Conservation (phyloP, 2,888 invertebrate genomes). For the Icerya purchasi region DNA sequence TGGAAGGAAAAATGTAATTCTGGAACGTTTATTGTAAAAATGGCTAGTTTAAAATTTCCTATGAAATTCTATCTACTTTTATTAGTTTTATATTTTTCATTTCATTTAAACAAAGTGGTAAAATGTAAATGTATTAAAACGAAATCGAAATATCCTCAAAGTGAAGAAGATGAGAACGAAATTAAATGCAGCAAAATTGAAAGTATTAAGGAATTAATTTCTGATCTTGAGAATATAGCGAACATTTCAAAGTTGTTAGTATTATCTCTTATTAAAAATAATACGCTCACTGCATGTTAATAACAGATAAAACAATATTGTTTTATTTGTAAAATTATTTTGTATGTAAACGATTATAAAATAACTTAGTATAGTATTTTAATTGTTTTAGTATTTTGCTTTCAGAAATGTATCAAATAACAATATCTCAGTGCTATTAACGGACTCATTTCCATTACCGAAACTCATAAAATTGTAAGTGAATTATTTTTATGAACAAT, state of each 20-base stretch:
- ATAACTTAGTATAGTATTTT: too few species aligned
- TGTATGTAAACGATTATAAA: too few species aligned
- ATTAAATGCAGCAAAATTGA: not conserved
- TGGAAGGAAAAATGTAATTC: too few species aligned
- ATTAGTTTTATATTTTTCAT: not conserved
- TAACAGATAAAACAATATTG: too few species aligned
- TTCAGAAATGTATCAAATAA: conserved; percentile 43
- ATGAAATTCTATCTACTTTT: too few species aligned
- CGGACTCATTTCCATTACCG: conserved; percentile 37
- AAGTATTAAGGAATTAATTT: not conserved
- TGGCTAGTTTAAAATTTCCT: too few species aligned
- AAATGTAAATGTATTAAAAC: not conserved
- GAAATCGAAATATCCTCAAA: not conserved
- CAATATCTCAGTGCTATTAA: conserved; percentile 35
- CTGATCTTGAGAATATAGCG: not conserved
- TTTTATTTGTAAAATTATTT: too few species aligned
- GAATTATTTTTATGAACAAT: too few species aligned
- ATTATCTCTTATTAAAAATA: too few species aligned
- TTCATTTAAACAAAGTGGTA: not conserved
- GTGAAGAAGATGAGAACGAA: not conserved
- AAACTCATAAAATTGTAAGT: conserved; percentile 49
- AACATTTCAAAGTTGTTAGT: not conserved
- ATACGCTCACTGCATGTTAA: too few species aligned
- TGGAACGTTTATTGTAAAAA: too few species aligned
- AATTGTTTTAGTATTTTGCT: too few species aligned